Evolutionary conservation across 2,888 invertebrate species (phyloP), one percentile per base, ranked within the genome.

Genomic region (Steinernema carpocapsae): DNA sequence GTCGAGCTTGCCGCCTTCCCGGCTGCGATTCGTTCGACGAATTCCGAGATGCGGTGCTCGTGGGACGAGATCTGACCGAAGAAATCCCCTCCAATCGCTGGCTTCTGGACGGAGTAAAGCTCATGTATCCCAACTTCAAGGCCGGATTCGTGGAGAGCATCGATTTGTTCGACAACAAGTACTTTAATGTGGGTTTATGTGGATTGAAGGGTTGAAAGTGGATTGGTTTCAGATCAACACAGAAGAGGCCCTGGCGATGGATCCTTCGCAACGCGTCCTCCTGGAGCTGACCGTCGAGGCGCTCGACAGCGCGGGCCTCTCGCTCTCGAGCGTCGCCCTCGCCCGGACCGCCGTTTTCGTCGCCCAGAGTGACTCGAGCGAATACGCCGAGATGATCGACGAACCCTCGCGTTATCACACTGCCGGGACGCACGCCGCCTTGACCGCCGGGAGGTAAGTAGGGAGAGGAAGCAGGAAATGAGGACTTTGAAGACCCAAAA

Each of bases 291-390:
- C 94, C 12, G 92, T 94, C 88, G 95, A 96, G 89, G 92, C 93
- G 46, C 92, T 95, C 72, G 76, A 76, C 70, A 64, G 64, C 64
- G 64, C 64, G 4, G 64, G 64, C 29, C 29, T 22, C 4, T 37
- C 77, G 24, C 88, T 88, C 17, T 80, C 93, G 74, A 90, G 73
- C 92, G 93, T 81, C 88, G 94, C 76, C 91, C 93, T 85, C 94
- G 95, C 92, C 6, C 93, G 92, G 85, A 95, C 95, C 72, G 97
- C 96, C 77, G 97, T 97, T 0, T 97, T 93, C 89, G 92, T 97
- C 79, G 97, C 97, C 73, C 93, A 64, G 64, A 64, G 91, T 71
- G 91, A 80, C 26, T 76, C 81, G 0, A 74, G 78, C 12, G 86
- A 86, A 26, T 86, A 86, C 59, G 79, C 80, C 22, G 79, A 80